Evolutionary conservation across 2,797 vertebrate species (phyloP), one percentile per base, ranked within the genome.

Genomic region (Cephalopachus bancanus): DNA sequence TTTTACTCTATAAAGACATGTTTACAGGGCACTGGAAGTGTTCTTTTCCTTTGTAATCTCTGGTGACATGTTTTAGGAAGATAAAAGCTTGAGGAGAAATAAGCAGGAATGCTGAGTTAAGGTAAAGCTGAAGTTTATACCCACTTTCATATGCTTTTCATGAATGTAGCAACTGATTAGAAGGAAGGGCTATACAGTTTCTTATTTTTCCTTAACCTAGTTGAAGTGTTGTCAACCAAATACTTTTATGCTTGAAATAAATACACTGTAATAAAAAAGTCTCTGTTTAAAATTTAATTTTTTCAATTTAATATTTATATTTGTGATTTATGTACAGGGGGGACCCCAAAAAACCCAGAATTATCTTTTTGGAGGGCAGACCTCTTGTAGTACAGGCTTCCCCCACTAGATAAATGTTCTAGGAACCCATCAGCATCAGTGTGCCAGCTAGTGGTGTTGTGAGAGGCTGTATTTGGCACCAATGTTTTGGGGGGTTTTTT

Each of bases 281-380:
- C 60, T 97, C 67, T 80, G 59, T 72, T 86, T 96, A 49, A 81
- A 12, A 83, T 89, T 88, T 67, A n/a, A n/a, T 83, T 75, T 51
- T 88, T 97, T 53, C 17, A 79, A 12, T 51, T 83, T 67, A 83
- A 30, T 37, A 57, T 88, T 80, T 93, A 89, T 78, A 59, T 30
- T 22, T 94, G 44, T 92, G 3, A 75, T 64, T 69, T 49, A 37
- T 60, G n/a, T 44, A 30, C 22, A 2, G 44, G 44, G 44, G 44
- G 44, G 44, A 44, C 44, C 44, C 44, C 44, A 44, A 44, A 44
- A 44, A 44, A 44, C 44, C 44, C 44, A 44, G 44, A 44, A 44
- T 44, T 44, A 44, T 44, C 44, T 5, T 44, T 44, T 44, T 44
- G 44, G 44, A 44, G 44, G 44, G 44, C 44, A 44, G 44, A 44